A percentile compares a stretch with the other conserved stretches of the same genome.
Conservation (phyloP, 2,113 vertebrate species). For the Lepidothrix coronata region DNA sequence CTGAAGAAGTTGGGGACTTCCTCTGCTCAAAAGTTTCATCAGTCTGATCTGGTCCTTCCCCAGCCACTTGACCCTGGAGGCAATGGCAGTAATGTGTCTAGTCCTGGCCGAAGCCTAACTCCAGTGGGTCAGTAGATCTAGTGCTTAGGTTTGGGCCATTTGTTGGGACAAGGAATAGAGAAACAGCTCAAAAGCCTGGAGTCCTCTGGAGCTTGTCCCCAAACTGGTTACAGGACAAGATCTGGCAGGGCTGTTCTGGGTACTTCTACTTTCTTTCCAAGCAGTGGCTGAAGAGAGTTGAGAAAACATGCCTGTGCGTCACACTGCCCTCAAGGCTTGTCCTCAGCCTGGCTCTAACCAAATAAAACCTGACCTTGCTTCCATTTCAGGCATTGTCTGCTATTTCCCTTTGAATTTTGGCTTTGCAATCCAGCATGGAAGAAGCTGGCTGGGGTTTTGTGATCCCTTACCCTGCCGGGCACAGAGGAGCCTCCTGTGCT, state of each 20-base stretch:
- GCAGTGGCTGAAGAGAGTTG: neutral
- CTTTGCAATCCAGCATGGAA: neutral
- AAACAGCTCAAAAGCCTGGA: neutral
- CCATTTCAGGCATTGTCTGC: neutral
- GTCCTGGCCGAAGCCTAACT: neutral
- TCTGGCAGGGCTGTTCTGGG: neutral
- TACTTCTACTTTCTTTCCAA: neutral
- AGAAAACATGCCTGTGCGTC: neutral
- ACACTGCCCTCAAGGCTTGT: neutral
- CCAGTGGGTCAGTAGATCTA: neutral
- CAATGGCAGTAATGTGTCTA: neutral
- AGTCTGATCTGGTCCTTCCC: neutral
- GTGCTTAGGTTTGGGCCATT: neutral
- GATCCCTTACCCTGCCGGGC: neutral
- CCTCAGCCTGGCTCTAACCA: neutral
- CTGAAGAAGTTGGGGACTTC: neutral
- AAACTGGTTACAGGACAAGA: neutral
- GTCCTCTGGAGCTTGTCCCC: neutral
- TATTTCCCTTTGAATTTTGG: neutral
- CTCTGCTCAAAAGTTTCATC: neutral
- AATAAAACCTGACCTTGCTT: constrained; percentile 15
- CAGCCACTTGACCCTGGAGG: neutral
- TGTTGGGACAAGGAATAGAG: neutral
- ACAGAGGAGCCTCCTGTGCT: constrained; percentile 11
- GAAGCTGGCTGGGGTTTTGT: neutral